phyloP scores from a whole-genome alignment of 2,888 invertebrate genomes.

The Harpalus rufipes region DNA sequence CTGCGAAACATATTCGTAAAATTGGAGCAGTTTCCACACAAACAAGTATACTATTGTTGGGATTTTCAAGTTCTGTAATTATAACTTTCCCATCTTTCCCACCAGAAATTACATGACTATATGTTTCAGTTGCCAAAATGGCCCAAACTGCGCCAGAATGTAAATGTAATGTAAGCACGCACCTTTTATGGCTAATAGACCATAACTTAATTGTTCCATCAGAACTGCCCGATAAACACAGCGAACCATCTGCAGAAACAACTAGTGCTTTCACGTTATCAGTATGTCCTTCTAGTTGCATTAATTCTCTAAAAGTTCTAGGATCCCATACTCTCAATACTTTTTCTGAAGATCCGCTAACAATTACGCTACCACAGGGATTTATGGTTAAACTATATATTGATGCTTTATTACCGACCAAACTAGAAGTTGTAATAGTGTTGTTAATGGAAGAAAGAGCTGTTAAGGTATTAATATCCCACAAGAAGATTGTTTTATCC shows the following conservation, averaged over 20 bases:
- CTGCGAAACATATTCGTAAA: constrained; percentile 88
- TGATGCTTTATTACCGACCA: constrained; percentile 98
- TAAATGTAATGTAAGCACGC: constrained; percentile 92
- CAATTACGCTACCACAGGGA: constrained; percentile 95
- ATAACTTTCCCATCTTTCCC: constrained; percentile 96
- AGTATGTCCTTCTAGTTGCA: constrained; percentile 97
- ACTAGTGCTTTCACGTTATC: constrained; percentile 98
- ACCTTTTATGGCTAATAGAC: constrained; percentile 96
- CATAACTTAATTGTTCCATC: constrained; percentile 98
- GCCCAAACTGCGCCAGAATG: constrained; percentile 99
- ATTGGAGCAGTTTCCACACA: constrained; percentile 97
- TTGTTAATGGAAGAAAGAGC: constrained; percentile 99
- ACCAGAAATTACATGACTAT: constrained; percentile 96
- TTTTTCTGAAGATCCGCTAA: constrained; percentile 98
- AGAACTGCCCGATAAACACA: constrained; percentile 97
- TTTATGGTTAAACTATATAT: constrained; percentile 99
- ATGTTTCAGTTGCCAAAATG: constrained; percentile 93
- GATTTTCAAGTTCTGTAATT: constrained; percentile 94
- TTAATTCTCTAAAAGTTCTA: constrained; percentile 93
- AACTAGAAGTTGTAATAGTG: constrained; percentile 98
- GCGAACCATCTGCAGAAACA: constrained; percentile 95
- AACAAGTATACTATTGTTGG: constrained; percentile 89
- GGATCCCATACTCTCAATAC: constrained; percentile 98
- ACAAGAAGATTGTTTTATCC: constrained; percentile 97
- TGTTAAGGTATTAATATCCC: constrained; percentile 99